Percentiles rank a stretch among this genome's conserved stretches.
Conservation (phyloP, 2,797 vertebrate species). For the Lagodon rhomboides region DNA sequence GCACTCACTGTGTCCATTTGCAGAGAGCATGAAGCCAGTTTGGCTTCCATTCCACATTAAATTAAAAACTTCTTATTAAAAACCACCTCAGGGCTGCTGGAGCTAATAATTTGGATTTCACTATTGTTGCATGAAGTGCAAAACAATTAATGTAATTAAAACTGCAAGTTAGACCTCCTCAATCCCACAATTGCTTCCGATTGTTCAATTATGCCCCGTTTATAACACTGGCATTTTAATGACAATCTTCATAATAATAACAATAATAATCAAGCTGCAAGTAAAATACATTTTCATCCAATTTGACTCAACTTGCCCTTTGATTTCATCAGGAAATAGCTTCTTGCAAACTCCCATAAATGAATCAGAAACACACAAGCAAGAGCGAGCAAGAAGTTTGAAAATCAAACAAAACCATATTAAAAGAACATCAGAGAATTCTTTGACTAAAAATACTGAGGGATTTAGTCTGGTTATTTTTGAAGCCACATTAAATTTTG, state of each 20-base stretch:
- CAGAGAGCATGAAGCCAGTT: not conserved
- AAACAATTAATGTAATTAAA: slow-evolving; percentile 13
- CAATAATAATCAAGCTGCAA: not conserved
- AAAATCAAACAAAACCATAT: slow-evolving; percentile 11
- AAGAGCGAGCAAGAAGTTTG: not conserved
- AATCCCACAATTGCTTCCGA: not conserved
- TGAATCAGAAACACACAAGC: not conserved
- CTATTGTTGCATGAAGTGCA: not conserved
- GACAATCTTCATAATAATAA: not conserved
- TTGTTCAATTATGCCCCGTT: not conserved
- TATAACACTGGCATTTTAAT: slow-evolving; percentile 15
- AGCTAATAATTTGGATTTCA: not conserved
- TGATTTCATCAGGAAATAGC: slow-evolving; percentile 23
- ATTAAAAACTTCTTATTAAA: not conserved
- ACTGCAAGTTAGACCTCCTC: not conserved
- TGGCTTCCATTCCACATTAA: not conserved
- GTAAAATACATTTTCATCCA: slow-evolving; percentile 16
- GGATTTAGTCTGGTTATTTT: not conserved
- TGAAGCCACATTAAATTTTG: not conserved
- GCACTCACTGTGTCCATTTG: not conserved
- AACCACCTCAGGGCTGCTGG: not conserved
- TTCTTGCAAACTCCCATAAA: slow-evolving; percentile 12
- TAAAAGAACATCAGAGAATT: not conserved
- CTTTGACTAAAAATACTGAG: not conserved
- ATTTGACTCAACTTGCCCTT: not conserved